Evolutionary conservation across 2,797 vertebrate genomes (phyloP), one percentile per base, ranked within the genome.

Genomic region (Myotis myotis): DNA sequence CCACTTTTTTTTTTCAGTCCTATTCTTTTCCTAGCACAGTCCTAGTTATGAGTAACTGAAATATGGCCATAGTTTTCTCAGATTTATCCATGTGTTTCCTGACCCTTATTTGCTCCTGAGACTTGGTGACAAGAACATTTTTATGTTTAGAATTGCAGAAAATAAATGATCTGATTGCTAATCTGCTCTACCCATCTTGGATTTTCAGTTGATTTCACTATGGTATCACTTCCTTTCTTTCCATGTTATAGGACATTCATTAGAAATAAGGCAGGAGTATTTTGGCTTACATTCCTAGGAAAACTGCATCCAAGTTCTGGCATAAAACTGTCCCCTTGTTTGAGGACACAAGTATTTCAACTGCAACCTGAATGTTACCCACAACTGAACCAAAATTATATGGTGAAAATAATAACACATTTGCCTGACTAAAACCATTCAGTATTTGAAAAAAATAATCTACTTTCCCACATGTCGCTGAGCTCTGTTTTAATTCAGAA

Each of bases 401-500:
- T 25, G 38, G 44, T 68, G n/a, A 71, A 95, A 88, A 79, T 55
- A 87, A 88, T 92, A 79, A 90, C 20, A 81, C 12, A 60, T 86
- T 92, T 62, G 16, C 2, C 25, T 70, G 72, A 80, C 81, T 87
- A 96, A 96, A 96, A 76, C 74, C 22, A 96, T 84, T 86, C 15
- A 2, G 22, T 86, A 96, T 86, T 80, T 95, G 93, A 96, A 96
- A 96, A 96, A 96, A 95, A 92, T 89, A 91, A 94, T 95, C 55
- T 94, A 10, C 53, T 75, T 92, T 95, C 41, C 81, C 90, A 86
- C 75, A 53, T 90, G 41, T 95, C 84, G 44, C 66, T 95, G 66
- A 97, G 33, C 62, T 84, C 87, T 81, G 62, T 89, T 57, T 98
- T 95, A 97, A 96, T 96, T 95, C 62, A 84, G 89, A 75, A 47